These are phyloP conservation scores for Sipha maydis DNA, from an alignment of 2,888 invertebrate genomes.

Conservation along the genomic window DNA sequence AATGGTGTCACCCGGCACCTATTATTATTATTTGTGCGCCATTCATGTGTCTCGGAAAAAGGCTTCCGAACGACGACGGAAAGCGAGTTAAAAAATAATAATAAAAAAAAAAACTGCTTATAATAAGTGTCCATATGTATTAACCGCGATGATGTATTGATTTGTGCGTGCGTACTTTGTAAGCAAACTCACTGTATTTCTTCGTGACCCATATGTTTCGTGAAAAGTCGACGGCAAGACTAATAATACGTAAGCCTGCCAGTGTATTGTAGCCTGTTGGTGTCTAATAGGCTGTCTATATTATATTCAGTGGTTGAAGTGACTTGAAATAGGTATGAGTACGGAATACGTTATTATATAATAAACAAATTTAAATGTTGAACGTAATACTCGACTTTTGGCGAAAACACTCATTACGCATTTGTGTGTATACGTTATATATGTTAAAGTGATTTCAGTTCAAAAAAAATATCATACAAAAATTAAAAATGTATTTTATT, in stretches of 20 bases:
- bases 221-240: neutral
- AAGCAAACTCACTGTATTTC: neutral
- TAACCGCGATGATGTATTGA: conserved; percentile 38
- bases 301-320: neutral
- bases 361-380: neutral
- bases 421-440: no score
- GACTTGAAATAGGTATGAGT: neutral
- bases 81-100: conserved; percentile 6
- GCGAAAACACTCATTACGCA: neutral
- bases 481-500: no score
- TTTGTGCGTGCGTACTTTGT: neutral
- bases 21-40: conserved; percentile 35
- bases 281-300: neutral
- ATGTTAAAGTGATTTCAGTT: no score
- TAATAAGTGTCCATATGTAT: conserved; percentile 30
- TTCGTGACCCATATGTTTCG: neutral
- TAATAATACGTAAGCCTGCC: neutral
- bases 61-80: neutral
- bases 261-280: neutral
- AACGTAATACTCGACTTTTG: neutral
- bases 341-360: neutral
- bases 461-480: no score
- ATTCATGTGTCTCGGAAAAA: conserved; percentile 14
- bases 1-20: conserved; percentile 57
- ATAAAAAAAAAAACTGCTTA: neutral